These are phyloP conservation scores for Anastrepha ludens DNA, from an alignment of 1,140 invertebrate genomes.

Conservation along the genomic window DNA sequence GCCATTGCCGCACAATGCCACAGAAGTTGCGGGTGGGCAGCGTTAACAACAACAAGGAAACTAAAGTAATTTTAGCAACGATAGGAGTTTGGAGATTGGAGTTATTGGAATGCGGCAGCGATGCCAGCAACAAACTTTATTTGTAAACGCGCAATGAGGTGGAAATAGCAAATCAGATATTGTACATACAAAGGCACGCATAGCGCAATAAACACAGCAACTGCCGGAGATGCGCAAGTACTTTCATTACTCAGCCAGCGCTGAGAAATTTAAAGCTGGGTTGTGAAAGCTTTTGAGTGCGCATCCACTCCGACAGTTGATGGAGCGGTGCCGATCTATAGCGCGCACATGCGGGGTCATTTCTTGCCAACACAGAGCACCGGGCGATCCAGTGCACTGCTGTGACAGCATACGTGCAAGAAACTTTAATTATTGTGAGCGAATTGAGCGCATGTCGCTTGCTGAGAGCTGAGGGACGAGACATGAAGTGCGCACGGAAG, in stretches of 20 bases:
- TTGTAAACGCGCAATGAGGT: no score
- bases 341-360: background rate
- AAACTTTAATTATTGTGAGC: background rate
- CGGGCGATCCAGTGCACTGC: background rate
- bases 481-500: background rate
- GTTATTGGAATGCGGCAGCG: background rate
- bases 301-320: background rate
- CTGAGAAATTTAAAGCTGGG: background rate
- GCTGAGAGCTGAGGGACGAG: background rate
- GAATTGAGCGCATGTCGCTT: conserved; percentile 2
- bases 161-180: no score
- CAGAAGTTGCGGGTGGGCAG: background rate
- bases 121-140: background rate
- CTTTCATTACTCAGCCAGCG: background rate
- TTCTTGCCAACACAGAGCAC: background rate
- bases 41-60: background rate
- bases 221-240: background rate
- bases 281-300: background rate
- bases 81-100: background rate
- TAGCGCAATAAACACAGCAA: background rate
- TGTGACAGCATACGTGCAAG: background rate
- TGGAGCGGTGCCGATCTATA: background rate
- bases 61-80: background rate
- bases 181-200: background rate
- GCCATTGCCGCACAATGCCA: no score